These are phyloP conservation scores for Druceiella hillmani DNA, from an alignment of 2,888 invertebrate genomes.

Conservation along the genomic window DNA sequence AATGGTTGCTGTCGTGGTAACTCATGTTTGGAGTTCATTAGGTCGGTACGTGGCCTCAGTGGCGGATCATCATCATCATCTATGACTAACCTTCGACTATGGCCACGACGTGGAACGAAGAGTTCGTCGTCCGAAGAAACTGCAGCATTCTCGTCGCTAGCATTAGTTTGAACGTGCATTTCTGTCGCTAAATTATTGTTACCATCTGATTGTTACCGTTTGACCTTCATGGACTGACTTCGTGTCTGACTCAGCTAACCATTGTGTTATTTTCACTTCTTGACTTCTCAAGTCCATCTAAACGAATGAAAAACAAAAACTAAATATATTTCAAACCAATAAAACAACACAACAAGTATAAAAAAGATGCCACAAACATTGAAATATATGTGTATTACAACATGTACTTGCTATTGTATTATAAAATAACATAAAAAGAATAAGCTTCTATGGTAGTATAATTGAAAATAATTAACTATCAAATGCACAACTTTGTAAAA, in stretches of 20 bases:
- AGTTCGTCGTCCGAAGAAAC: no score
- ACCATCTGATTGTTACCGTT: slow-evolving; percentile 5
- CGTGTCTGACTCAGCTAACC: slow-evolving; percentile 9
- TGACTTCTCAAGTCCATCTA: slow-evolving; percentile 8
- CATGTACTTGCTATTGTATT: no score
- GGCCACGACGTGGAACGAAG: no score
- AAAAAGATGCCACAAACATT: slow-evolving; percentile 1
- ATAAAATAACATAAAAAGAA: no score
- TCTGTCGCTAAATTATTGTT: slow-evolving; percentile 8
- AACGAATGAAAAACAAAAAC: slow-evolving; percentile 3
- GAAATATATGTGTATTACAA: slow-evolving; percentile 2
- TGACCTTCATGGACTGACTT: slow-evolving; percentile 5
- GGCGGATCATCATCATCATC: slow-evolving; percentile 10
- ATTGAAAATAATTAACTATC: no score
- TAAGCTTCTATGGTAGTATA: no score
- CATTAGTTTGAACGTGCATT: slow-evolving; percentile 4
- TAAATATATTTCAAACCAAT: slow-evolving; percentile 3
- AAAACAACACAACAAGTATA: not conserved
- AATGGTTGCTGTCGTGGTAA: no score
- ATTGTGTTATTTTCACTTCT: slow-evolving; percentile 6
- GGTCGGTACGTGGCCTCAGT: slow-evolving; percentile 8
- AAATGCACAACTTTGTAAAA: no score
- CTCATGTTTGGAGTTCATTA: slow-evolving; percentile 5
- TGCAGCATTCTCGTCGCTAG: slow-evolving; percentile 6
- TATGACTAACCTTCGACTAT: slow-evolving; percentile 10